A percentile compares a stretch with the other conserved stretches of the same genome.
Evolutionary conservation across 2,888 invertebrate species (phyloP).

Genomic region (Gerosis bhagava): DNA sequence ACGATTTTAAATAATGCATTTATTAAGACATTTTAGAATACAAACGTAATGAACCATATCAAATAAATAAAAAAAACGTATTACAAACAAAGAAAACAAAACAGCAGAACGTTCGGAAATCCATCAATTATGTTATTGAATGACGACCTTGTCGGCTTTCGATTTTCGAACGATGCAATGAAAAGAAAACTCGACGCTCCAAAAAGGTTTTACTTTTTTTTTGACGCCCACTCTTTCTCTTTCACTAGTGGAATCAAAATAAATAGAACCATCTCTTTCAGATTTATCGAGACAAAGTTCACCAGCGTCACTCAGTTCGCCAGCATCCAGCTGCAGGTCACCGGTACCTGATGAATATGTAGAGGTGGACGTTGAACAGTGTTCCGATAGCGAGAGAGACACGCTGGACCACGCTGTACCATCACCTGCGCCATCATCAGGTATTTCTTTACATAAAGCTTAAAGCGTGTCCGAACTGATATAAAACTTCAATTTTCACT

Average conservation of each 20-base stretch:
- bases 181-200: slow-evolving; percentile 27
- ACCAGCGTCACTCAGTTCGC: slow-evolving; percentile 71
- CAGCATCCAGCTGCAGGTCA: slow-evolving; percentile 70
- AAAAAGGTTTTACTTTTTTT: slow-evolving; percentile 32
- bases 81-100: slow-evolving; percentile 9
- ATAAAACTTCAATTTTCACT: too few species aligned
- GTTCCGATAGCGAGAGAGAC: slow-evolving; percentile 85
- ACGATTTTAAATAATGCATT: too few species aligned
- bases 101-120: slow-evolving; percentile 17
- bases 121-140: slow-evolving; percentile 18
- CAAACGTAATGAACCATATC: too few species aligned
- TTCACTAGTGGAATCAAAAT: too few species aligned
- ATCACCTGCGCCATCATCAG: slow-evolving; percentile 75
- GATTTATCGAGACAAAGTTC: slow-evolving; percentile 73
- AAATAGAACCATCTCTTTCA: slow-evolving; percentile 38
- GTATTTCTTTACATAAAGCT: slow-evolving; percentile 37
- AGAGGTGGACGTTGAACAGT: slow-evolving; percentile 88
- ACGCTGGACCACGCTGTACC: slow-evolving; percentile 76
- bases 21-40: too few species aligned
- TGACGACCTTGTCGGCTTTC: slow-evolving; percentile 27
- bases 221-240: too few species aligned
- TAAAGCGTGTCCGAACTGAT: too few species aligned
- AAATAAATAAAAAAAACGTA: slow-evolving; percentile 1
- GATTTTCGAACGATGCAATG: slow-evolving; percentile 26
- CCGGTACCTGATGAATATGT: slow-evolving; percentile 84